Evolutionary conservation across 2,888 invertebrate species (phyloP), one percentile per base, ranked within the genome.

Genomic region (Eueremaeus valkanovi): DNA sequence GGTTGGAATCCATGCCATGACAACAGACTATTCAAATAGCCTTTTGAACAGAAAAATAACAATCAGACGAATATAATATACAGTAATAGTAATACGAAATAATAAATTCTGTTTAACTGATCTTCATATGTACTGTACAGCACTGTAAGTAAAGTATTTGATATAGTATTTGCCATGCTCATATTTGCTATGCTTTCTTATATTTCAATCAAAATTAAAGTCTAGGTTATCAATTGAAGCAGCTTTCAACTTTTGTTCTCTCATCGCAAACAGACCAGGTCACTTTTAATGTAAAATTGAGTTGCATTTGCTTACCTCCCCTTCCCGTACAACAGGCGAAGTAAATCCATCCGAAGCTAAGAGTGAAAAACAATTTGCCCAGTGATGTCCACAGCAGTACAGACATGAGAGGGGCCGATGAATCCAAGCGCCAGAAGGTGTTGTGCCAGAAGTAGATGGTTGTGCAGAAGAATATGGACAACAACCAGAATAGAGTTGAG

Each of bases 311-410:
- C 24, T 27, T 70, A 70, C 70, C 70, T 27, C 27, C 70, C 29
- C 70, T 70, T 27, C 70, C 70, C 6, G 70, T 45, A 27, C 70
- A 70, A 21, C 21, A 45, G 1, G 70, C 70, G 13, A 36, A 70
- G 9, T 45, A 45, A 27, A 70, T 70, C 70, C 70, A 70, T 16
- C 42, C 40, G 16, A 70, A 42, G 13, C 45, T 45, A 3, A 29
- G 13, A 45, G 27, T 1, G 5, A 45, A 70, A 0, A 70, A 9
- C 16, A 70, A 11, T 21, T 70, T 70, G 3, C 70, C 45, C 0
- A 70, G 1, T 1, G 70, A 42, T 2, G 2, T 16, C 70, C 70
- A 70, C 9, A 70, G 29, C 9, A 70, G 33, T 21, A 42, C 24
- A 40, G 40, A 27, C 18, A 18, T 29, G 2, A 70, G 45, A 18